Evolutionary conservation across 2,113 vertebrate species (phyloP), one percentile per base, ranked within the genome.

Genomic region (Heloderma charlesbogerti): DNA sequence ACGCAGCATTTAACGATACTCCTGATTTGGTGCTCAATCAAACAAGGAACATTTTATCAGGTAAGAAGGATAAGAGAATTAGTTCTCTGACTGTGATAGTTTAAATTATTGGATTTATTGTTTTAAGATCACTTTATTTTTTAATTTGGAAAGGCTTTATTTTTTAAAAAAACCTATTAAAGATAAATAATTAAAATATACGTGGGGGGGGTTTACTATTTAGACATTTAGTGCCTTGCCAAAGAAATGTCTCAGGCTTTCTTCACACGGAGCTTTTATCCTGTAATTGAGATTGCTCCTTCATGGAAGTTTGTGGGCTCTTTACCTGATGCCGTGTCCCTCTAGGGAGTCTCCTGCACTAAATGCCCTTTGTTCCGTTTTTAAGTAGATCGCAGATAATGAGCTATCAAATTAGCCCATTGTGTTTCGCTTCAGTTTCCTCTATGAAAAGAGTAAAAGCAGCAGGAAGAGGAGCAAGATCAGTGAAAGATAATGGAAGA

Each of bases 1-100:
- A 98, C 91, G 88, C 95, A 66, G 97, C 98, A 80, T 97, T 99
- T 92, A 98, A 98, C 89, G 94, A 98, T 92, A 99, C 98, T 4
- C 98, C 99, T 2, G 94, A 96, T 29, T 95, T 97, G 95, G 98
- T 99, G 67, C 93, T 96, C 37, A 97, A 98, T 83, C 98, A 99
- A 96, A 99, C 98, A 37, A 94, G 85, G 86, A 94, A 94, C 81
- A 91, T 98, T n/a, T 90, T 98, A 22, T 95, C 97, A 93, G 98
- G 99, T 99, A 93, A 98, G 93, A 40, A 25, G 75, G 91, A 51
- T 34, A 29, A 86, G 13, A 25, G 29, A 90, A 45, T 45, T 90
- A 0, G 22, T 87, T 75, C 72, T 91, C 92, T 84, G 29, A 22
- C 16, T 94, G 87, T 13, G 71, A 18, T 77, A 54, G 0, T 74